Conservation (phyloP, 30 jellyfish, hydroid and myxozoan genomes). For the Aurelia sp. region DNA sequence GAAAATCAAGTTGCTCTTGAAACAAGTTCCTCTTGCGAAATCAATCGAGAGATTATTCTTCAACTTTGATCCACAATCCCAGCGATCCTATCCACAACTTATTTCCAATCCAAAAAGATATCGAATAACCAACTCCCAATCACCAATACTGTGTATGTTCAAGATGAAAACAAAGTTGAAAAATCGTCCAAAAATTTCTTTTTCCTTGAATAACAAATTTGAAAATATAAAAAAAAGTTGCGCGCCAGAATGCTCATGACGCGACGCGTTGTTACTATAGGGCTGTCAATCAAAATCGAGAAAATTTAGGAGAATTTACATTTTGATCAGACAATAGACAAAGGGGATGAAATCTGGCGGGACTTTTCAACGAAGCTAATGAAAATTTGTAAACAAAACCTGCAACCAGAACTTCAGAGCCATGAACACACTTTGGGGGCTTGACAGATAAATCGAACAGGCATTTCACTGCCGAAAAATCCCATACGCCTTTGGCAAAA, state of each 20-base stretch:
- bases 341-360: conserved; percentile 78
- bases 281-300: conserved; percentile 80
- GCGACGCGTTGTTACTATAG: conserved; percentile 98
- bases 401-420: too few species aligned
- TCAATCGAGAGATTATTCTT: background rate
- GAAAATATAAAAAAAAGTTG: conserved; percentile 76
- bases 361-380: conserved; percentile 61
- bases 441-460: too few species aligned
- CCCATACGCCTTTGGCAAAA: too few species aligned
- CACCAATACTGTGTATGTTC: conserved; percentile 17
- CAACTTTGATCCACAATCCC: too few species aligned
- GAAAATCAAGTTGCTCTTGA: background rate
- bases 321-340: conserved; percentile 77
- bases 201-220: conserved; percentile 67
- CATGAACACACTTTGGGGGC: too few species aligned
- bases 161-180: conserved; percentile 59
- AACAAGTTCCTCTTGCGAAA: background rate
- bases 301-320: conserved; percentile 78
- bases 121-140: background rate
- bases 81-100: background rate
- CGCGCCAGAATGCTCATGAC: conserved; percentile 95
- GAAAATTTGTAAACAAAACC: conserved; percentile 63
- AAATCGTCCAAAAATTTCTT: conserved; percentile 39
- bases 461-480: too few species aligned
- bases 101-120: background rate